Base-by-base conservation (phyloP, 2,888 invertebrate species). In the Horisme vitalbata region DNA sequence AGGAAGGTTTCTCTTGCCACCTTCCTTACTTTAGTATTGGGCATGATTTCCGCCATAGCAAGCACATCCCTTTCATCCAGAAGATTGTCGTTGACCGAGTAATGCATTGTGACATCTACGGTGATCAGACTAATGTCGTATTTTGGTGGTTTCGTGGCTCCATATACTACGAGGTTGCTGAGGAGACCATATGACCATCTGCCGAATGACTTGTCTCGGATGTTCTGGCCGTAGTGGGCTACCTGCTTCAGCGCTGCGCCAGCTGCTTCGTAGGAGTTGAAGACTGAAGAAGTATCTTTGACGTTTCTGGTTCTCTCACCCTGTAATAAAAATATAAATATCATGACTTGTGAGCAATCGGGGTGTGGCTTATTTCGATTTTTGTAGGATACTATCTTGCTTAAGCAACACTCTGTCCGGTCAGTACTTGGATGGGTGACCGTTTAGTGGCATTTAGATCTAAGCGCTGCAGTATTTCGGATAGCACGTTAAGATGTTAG, bases 171-270 rank as follows among this genome's bases (percentile, higher is more conserved):
- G 1, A 65, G 3, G 41, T 85, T 86, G n/a, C 21, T 47, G 4
- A 56, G 3, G 0, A 41, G 0, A 3, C 79, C 79, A 33, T 65
- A 74, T 28, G 78, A 60, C 71, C 75, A 86, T 14, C 79, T 59
- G 6, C 75, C 63, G 61, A 86, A 86, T 1, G 46, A 24, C 50
- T 61, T 67, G 45, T 75, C 77, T 32, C 75, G 65, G 8, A 86
- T 69, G 45, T 81, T 83, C 57, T 86, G 86, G 0, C 83, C 83
- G 41, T 65, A 86, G 51, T 83, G 84, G 0, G 76, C 83, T 0
- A 78, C 21, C 63, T 84, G 83, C 43, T 83, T 85, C 0, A 82
- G 12, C 0, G 83, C 57, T 7, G 73, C 79, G 1, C 85, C 83
- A 0, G 62, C 55, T 7, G 46, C 34, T 0, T 36, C 36, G 8